Evolutionary conservation across 2,888 invertebrate genomes (phyloP), one percentile per base, ranked within the genome.

Genomic region (Meandrusa payeni): DNA sequence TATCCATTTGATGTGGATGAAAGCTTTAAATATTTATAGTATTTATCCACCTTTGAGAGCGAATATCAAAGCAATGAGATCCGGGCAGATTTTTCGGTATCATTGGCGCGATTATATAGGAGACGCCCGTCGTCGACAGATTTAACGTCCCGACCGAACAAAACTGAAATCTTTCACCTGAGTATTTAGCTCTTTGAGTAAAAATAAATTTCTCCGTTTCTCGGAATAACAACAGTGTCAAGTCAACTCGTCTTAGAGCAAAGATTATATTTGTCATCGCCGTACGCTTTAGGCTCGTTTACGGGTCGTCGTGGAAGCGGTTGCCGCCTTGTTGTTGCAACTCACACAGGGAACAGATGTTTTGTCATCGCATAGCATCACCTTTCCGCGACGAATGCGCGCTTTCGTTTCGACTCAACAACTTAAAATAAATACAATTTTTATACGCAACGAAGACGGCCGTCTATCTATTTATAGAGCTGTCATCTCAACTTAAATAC

Each of bases 251-350:
- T 70, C 77, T 81, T 76, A 76, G 73, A 81, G 76, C 68, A 74
- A 77, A 83, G 85, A 85, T 86, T 85, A 85, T 83, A 83, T 85
- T 78, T 86, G 86, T 87, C 86, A 83, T 81, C 86, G 72, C 55
- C 61, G 66, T 63, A 69, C 69, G 76, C 76, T 79, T 80, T 75
- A 75, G 68, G 76, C 69, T 67, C 76, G 69, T 78, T 78, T 79
- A 76, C 78, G 72, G 75, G 68, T 73, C 71, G 76, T 76, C 66
- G 69, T 56, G 63, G 69, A 75, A 59, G 71, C 72, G 74, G 76
- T 76, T 75, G 76, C 72, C 75, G 76, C 75, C 77, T 77, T 71
- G 67, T 4, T 15, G 28, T 5, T 31, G 31, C 19, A 19, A 10
- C 31, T 7, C 31, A 6, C 31, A 19, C 31, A 10, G 17, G 12